These are phyloP conservation scores for Procavia capensis DNA, from an alignment of 2,113 vertebrate species.

Conservation along the genomic window DNA sequence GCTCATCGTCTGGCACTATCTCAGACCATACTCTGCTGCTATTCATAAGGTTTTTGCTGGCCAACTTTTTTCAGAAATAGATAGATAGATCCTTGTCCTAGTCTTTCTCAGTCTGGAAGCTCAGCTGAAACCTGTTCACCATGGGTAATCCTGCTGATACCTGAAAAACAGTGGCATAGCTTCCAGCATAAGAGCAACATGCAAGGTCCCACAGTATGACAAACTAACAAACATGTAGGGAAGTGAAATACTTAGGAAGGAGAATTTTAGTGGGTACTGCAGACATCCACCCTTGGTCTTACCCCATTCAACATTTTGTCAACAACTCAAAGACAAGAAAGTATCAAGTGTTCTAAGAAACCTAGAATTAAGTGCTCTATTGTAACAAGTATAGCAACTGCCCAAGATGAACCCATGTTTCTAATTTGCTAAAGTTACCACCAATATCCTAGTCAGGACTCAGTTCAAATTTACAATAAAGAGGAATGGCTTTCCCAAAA, in stretches of 20 bases:
- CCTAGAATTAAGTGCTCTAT: not conserved
- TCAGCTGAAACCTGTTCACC: no score
- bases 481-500: not conserved
- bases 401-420: conserved; percentile 8
- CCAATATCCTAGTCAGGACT: conserved; percentile 39
- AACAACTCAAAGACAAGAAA: conserved; percentile 34
- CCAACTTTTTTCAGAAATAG: no score
- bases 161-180: no score
- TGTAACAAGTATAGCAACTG: conserved; percentile 55
- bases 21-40: no score
- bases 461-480: not conserved
- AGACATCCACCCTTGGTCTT: not conserved
- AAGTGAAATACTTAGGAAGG: conserved; percentile 15
- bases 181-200: no score
- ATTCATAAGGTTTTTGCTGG: no score
- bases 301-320: conserved; percentile 41
- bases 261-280: not conserved
- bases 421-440: conserved; percentile 63
- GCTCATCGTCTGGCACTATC: no score
- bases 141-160: no score
- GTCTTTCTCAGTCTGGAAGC: no score
- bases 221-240: no score
- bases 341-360: not conserved
- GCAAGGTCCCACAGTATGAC: no score
- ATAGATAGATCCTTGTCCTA: no score